phyloP scores from a whole-genome alignment of 2,888 invertebrate species.

The Macropis europaea region DNA sequence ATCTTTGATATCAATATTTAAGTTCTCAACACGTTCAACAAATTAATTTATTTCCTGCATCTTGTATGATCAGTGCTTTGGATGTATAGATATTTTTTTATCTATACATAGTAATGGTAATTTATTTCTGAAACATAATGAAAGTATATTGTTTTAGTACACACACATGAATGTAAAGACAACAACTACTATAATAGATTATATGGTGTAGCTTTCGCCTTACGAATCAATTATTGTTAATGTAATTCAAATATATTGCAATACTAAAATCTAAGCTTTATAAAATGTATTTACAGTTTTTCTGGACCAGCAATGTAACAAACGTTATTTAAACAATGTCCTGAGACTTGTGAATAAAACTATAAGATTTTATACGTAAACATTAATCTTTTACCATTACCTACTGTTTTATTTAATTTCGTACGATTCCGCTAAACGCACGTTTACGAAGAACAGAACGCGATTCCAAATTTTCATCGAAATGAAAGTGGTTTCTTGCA shows the following conservation, averaged over 20 bases:
- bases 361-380: constrained; percentile 26
- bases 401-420: too few species aligned
- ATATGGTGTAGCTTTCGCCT: neutral
- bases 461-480: constrained; percentile 8
- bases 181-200: neutral
- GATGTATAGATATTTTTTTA: neutral
- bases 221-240: constrained; percentile 6
- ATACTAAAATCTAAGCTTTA: constrained; percentile 27
- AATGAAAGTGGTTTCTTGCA: constrained; percentile 50
- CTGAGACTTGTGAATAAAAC: constrained; percentile 22
- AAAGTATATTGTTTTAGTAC: constrained; percentile 18
- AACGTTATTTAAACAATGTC: constrained; percentile 23
- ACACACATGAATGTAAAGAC: neutral
- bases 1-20: constrained; percentile 33
- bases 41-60: constrained; percentile 23
- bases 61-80: constrained; percentile 19
- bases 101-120: neutral
- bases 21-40: constrained; percentile 6
- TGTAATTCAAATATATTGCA: constrained; percentile 10
- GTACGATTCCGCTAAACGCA: too few species aligned
- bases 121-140: constrained; percentile 11
- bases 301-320: constrained; percentile 20
- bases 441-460: neutral
- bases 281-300: constrained; percentile 22
- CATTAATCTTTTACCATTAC: too few species aligned